phyloP scores from a whole-genome alignment of 2,888 invertebrate genomes.

The Monopis laevigella region DNA sequence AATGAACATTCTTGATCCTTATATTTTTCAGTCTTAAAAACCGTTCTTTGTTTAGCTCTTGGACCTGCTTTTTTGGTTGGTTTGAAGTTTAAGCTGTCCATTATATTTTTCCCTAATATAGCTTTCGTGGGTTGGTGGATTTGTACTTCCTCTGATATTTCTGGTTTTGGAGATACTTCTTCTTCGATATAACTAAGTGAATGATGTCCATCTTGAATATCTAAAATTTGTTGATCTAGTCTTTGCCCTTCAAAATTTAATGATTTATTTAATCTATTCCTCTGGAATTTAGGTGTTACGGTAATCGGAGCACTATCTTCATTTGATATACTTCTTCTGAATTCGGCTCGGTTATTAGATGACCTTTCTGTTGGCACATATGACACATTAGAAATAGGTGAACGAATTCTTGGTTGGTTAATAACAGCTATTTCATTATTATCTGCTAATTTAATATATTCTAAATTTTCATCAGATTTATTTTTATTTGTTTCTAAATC shows the following conservation, averaged over 20 bases:
- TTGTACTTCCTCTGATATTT: constrained; percentile 29
- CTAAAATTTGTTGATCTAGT: constrained; percentile 58
- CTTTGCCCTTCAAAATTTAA: constrained; percentile 56
- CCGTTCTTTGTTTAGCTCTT: constrained; percentile 52
- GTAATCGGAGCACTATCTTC: constrained; percentile 41
- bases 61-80: constrained; percentile 54
- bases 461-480: constrained; percentile 51
- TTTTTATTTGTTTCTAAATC: constrained; percentile 55
- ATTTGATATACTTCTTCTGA: constrained; percentile 46
- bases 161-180: constrained; percentile 32
- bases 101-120: constrained; percentile 54
- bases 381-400: constrained; percentile 55
- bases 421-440: constrained; percentile 58
- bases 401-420: constrained; percentile 58
- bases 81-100: constrained; percentile 57
- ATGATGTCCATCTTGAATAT: constrained; percentile 57
- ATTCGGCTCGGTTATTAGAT: constrained; percentile 34
- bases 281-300: constrained; percentile 54
- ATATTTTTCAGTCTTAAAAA: constrained; percentile 40
- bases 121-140: constrained; percentile 52
- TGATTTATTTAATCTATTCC: constrained; percentile 58
- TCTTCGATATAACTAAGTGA: constrained; percentile 57
- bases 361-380: constrained; percentile 50
- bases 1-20: constrained; percentile 27
- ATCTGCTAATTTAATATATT: constrained; percentile 52